These are phyloP conservation scores for Carollia perspicillata DNA, from an alignment of 2,113 vertebrate species.

Conservation along the genomic window DNA sequence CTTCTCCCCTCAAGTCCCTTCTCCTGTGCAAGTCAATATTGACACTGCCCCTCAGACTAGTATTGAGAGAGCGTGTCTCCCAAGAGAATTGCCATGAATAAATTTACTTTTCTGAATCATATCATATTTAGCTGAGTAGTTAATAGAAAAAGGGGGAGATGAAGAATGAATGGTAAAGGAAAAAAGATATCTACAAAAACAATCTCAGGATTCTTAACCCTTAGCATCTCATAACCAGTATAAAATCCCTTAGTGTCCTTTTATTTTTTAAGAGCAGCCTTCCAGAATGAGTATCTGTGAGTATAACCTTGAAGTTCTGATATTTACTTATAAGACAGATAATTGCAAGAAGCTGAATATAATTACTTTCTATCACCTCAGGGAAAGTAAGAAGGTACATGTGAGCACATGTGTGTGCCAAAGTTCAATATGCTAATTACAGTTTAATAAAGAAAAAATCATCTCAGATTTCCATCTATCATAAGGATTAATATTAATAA, in stretches of 20 bases:
- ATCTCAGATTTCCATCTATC: neutral
- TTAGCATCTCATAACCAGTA: neutral
- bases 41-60: neutral
- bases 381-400: neutral
- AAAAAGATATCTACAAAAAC: neutral
- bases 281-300: constrained; percentile 11
- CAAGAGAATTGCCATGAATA: constrained; percentile 26
- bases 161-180: neutral
- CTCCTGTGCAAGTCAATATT: neutral
- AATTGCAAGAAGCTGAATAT: neutral
- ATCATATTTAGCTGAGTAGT: constrained; percentile 31
- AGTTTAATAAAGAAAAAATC: neutral
- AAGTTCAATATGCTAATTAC: neutral
- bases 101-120: constrained; percentile 22
- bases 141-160: neutral
- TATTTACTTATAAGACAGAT: neutral
- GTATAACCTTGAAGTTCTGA: neutral
- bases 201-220: neutral
- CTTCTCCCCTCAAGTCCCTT: neutral
- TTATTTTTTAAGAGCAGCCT: neutral
- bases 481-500: neutral
- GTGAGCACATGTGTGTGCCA: neutral
- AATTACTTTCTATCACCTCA: neutral
- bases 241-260: neutral
- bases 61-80: constrained; percentile 64